phyloP scores from a whole-genome alignment of 2,113 vertebrate genomes.

The Bufo bufo region DNA sequence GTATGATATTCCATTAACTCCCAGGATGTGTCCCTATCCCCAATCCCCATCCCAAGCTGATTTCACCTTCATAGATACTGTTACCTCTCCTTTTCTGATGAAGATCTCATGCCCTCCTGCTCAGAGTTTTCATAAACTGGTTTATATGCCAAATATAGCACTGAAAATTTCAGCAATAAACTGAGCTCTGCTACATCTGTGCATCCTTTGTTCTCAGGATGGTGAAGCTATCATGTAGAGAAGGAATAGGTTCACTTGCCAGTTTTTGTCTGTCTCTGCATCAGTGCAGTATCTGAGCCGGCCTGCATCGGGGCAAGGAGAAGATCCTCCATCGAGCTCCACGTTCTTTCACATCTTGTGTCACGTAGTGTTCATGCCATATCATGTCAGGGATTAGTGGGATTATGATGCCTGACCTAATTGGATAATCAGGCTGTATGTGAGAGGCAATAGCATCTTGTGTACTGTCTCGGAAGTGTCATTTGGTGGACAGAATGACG shows the following conservation, averaged over 20 bases:
- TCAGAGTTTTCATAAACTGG: no score
- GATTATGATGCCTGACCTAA: conserved; percentile 6
- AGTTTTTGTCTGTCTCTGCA: background rate
- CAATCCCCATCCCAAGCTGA: no score
- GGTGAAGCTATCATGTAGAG: background rate
- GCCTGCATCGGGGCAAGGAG: background rate
- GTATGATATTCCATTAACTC: no score
- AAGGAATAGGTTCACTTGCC: background rate
- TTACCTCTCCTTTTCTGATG: no score
- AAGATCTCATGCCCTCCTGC: no score
- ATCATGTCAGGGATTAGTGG: conserved; percentile 39
- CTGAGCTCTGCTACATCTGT: background rate
- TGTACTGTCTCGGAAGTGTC: background rate
- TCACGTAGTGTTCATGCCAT: conserved; percentile 41
- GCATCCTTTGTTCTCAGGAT: background rate
- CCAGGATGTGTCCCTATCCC: no score
- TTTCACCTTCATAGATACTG: no score
- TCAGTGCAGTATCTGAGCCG: background rate
- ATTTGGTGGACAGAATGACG: conserved; percentile 3
- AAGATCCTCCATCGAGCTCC: background rate
- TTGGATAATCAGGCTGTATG: conserved; percentile 4
- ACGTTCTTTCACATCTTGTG: background rate
- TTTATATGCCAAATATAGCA: no score
- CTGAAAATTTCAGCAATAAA: background rate
- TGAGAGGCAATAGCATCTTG: fast-evolving